A percentile compares a stretch with the other conserved stretches of the same genome.
These are phyloP conservation scores for Xylota sylvarum DNA, from an alignment of 2,888 invertebrate genomes.

Conservation along the genomic window DNA sequence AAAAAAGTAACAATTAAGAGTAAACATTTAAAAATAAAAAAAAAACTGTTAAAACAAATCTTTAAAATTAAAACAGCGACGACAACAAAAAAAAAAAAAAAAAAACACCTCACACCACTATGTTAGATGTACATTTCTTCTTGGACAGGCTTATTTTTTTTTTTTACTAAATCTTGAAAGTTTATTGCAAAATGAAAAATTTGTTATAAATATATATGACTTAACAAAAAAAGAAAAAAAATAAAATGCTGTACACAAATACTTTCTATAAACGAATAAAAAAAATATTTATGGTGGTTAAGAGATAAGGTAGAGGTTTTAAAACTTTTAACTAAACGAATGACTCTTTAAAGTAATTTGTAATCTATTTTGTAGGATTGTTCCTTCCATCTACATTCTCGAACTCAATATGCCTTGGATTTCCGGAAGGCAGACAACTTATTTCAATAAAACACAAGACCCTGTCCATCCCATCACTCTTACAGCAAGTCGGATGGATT, in stretches of 20 bases:
- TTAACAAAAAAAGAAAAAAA: conserved; percentile 29
- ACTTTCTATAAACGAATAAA: conserved; percentile 58
- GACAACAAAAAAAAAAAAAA: neutral
- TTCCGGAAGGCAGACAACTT: no score
- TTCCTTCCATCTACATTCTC: no score
- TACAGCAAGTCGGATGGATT: no score
- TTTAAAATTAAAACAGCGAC: conserved; percentile 5
- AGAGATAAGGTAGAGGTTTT: conserved; percentile 40
- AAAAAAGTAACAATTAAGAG: neutral
- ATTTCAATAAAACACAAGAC: no score
- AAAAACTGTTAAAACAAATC: conserved; percentile 19
- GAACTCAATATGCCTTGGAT: no score
- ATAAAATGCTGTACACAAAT: conserved; percentile 43
- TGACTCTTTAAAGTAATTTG: no score
- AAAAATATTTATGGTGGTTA: conserved; percentile 57
- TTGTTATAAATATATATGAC: conserved; percentile 17
- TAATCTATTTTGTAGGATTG: no score
- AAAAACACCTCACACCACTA: conserved; percentile 29
- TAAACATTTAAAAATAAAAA: neutral
- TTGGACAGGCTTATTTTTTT: conserved; percentile 39
- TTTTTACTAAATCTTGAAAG: conserved; percentile 41
- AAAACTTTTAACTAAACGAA: neutral
- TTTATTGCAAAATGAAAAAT: conserved; percentile 16
- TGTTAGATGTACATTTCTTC: conserved; percentile 40
- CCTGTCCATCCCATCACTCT: no score